Percentiles rank a stretch among this genome's conserved stretches.
phyloP scores from a whole-genome alignment of 2,888 invertebrate genomes.

The Perdita meconis region DNA sequence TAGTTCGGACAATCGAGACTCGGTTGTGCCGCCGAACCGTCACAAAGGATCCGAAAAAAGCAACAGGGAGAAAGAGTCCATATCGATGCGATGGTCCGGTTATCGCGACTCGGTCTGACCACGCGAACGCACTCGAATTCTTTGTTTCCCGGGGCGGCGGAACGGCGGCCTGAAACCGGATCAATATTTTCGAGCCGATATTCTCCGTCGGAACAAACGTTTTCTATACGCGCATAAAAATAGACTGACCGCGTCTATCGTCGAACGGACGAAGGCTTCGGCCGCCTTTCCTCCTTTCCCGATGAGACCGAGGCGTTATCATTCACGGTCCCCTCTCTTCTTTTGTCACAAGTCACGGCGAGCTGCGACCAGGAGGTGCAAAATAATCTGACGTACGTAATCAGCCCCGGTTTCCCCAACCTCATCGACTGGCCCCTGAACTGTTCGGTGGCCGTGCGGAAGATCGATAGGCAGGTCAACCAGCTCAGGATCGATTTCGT shows the following conservation, averaged over 20 bases:
- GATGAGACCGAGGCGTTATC: too few species aligned
- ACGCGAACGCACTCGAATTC: constrained; percentile 42
- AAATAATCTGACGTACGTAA: constrained; percentile 93
- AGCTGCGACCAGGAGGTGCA: constrained; percentile 89
- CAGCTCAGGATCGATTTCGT: constrained; percentile 93
- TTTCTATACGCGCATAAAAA: constrained; percentile 18
- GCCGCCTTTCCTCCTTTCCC: too few species aligned
- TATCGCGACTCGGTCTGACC: constrained; percentile 16
- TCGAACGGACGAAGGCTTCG: too few species aligned
- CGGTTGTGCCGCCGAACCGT: too few species aligned
- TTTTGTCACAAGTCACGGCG: constrained; percentile 87
- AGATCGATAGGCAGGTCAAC: constrained; percentile 91
- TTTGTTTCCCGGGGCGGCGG: constrained; percentile 22
- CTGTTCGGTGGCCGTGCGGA: constrained; percentile 90
- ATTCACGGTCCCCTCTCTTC: constrained; percentile 56
- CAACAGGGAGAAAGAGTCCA: constrained; percentile 20
- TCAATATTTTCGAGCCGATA: constrained; percentile 45
- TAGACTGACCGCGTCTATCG: neutral
- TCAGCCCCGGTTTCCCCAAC: constrained; percentile 93
- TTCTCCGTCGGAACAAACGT: constrained; percentile 14
- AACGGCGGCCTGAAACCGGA: constrained; percentile 11
- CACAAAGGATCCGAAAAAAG: neutral
- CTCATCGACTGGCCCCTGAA: constrained; percentile 88
- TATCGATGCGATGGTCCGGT: constrained; percentile 12
- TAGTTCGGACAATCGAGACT: too few species aligned